Percentiles rank a stretch among this genome's conserved stretches.
These are phyloP conservation scores for Cephalotes varians DNA, from an alignment of 2,888 invertebrate species.

Conservation along the genomic window DNA sequence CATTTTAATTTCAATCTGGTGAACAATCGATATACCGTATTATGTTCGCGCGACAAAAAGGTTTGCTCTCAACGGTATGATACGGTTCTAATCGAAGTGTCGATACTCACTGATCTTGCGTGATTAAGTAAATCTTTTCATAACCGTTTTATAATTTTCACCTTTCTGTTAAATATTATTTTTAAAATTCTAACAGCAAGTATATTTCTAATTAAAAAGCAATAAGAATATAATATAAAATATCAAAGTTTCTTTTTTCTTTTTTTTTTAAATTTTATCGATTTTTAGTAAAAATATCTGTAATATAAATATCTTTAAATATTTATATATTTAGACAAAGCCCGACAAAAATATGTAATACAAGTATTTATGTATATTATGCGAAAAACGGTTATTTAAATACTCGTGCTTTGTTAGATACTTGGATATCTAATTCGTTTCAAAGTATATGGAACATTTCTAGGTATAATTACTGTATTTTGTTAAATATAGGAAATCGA, in stretches of 20 bases:
- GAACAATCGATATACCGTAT: conserved; percentile 16
- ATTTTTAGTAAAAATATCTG: not conserved
- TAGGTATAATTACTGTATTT: not conserved
- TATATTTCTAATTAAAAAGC: conserved; percentile 13
- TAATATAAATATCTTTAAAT: not conserved
- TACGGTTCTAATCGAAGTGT: no score
- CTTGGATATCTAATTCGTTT: not conserved
- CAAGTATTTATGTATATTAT: not conserved
- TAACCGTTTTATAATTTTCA: not conserved
- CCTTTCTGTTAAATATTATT: no score
- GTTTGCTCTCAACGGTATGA: not conserved
- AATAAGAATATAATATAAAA: not conserved
- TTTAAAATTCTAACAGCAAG: not conserved
- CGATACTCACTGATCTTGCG: not conserved
- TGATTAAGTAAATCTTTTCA: not conserved
- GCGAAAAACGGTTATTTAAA: not conserved
- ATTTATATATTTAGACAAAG: conserved; percentile 9
- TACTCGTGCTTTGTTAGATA: not conserved
- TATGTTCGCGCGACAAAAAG: conserved; percentile 19
- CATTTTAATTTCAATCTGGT: conserved; percentile 85
- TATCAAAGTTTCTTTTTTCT: not conserved
- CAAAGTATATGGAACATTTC: not conserved
- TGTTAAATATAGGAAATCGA: not conserved
- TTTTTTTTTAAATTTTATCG: not conserved
- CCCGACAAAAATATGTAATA: not conserved